These are phyloP conservation scores for Caloenas nicobarica DNA, from an alignment of 2,113 vertebrate species.

Conservation along the genomic window DNA sequence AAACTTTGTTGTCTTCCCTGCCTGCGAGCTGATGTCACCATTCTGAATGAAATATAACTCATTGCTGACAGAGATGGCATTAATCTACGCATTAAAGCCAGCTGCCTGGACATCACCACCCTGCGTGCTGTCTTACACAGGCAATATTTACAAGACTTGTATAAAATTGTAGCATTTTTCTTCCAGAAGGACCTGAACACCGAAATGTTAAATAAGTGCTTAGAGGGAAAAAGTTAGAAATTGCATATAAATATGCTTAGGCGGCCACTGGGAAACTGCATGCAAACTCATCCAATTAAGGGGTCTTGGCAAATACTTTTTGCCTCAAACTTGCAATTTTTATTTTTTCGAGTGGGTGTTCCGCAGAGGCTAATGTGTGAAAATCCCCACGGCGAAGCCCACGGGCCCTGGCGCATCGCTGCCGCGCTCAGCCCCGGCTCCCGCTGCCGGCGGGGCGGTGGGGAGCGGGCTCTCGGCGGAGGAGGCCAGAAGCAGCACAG, in stretches of 20 bases:
- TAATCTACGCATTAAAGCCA: neutral
- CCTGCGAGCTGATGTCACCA: neutral
- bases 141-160: neutral
- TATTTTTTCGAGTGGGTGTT: conserved; percentile 23
- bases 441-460: neutral
- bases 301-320: neutral
- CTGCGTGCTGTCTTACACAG: neutral
- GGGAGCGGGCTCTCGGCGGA: neutral
- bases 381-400: neutral
- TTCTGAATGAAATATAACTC: neutral
- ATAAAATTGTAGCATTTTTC: neutral
- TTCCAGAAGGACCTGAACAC: neutral
- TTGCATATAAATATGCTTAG: neutral
- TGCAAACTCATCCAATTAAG: neutral
- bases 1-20: neutral
- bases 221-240: neutral
- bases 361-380: conserved; percentile 28
- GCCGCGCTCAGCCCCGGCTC: neutral
- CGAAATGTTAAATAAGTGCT: neutral
- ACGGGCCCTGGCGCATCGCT: neutral
- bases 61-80: neutral
- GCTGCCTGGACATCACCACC: neutral
- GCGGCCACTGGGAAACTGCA: neutral
- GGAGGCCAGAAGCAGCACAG: conserved; percentile 40
- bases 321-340: neutral